phyloP scores from a whole-genome alignment of 1,140 invertebrate species.

The Cydia amplana region DNA sequence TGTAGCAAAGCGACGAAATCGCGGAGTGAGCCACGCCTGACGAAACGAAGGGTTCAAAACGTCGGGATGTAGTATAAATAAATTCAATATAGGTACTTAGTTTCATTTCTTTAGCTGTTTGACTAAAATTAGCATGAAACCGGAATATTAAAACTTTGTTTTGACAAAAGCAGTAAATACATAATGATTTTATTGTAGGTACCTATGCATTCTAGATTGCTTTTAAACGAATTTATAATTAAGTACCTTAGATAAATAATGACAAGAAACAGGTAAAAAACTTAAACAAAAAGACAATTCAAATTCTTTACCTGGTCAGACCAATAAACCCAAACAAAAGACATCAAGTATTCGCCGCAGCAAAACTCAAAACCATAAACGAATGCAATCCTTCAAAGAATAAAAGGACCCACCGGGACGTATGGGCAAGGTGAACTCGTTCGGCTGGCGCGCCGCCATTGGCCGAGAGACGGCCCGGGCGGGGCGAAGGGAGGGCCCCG shows the following conservation, averaged over 20 bases:
- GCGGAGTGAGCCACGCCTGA: too few relatives aligned
- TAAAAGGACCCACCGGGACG: constrained; percentile 69
- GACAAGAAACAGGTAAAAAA: not conserved
- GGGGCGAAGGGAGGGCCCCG: constrained; percentile 63
- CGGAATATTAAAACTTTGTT: not conserved
- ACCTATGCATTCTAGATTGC: not conserved
- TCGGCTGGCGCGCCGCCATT: constrained; percentile 55
- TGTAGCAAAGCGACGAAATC: too few relatives aligned
- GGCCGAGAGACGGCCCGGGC: constrained; percentile 53
- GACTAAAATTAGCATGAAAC: not conserved
- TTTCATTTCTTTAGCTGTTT: too few relatives aligned
- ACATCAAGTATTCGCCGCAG: constrained; percentile 21
- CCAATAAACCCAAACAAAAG: constrained; percentile 35
- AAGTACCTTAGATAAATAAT: not conserved
- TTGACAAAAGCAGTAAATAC: not conserved
- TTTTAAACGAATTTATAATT: not conserved
- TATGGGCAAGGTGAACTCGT: constrained; percentile 70
- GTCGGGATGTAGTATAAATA: too few relatives aligned
- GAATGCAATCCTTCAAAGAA: constrained; percentile 60
- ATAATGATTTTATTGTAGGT: not conserved
- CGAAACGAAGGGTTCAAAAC: too few relatives aligned
- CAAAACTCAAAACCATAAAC: constrained; percentile 38
- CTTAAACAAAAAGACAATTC: constrained; percentile 29
- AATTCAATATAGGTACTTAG: too few relatives aligned
- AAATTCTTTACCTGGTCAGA: constrained; percentile 39